phyloP scores from a whole-genome alignment of 2,113 vertebrate genomes.

The Mobula hypostoma region DNA sequence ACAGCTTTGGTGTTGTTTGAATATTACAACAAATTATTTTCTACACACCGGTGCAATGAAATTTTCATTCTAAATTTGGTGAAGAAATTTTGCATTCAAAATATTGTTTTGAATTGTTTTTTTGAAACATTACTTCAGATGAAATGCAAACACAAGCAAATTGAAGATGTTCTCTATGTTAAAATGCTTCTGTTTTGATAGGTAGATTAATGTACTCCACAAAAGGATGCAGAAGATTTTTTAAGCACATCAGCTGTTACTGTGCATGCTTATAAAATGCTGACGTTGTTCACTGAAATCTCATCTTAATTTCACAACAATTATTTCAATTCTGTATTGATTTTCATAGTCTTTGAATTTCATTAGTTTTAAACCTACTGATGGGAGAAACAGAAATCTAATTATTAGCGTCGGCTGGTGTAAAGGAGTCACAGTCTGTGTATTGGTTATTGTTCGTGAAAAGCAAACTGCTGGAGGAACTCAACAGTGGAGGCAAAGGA shows the following conservation, averaged over 20 bases:
- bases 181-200: constrained; percentile 14
- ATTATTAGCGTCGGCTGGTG: not conserved
- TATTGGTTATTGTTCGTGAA: not conserved
- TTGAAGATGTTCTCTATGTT: not conserved
- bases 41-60: not conserved
- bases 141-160: constrained; percentile 30
- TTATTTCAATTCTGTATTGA: not conserved
- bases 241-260: constrained; percentile 3
- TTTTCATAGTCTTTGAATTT: not conserved
- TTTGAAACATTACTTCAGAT: not conserved
- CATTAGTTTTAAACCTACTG: not conserved
- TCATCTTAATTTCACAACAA: not conserved
- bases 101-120: not conserved
- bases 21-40: too few species aligned
- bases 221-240: not conserved
- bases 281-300: not conserved
- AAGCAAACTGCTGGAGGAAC: too few species aligned
- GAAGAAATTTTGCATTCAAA: not conserved
- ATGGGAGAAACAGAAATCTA: not conserved
- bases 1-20: not conserved
- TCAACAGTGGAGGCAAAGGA: too few species aligned
- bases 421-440: not conserved
- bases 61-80: not conserved
- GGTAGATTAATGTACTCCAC: constrained; percentile 32
- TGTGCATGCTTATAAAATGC: constrained; percentile 8